Base-by-base conservation (phyloP, 2,797 vertebrate species). In the Potorous gilbertii region DNA sequence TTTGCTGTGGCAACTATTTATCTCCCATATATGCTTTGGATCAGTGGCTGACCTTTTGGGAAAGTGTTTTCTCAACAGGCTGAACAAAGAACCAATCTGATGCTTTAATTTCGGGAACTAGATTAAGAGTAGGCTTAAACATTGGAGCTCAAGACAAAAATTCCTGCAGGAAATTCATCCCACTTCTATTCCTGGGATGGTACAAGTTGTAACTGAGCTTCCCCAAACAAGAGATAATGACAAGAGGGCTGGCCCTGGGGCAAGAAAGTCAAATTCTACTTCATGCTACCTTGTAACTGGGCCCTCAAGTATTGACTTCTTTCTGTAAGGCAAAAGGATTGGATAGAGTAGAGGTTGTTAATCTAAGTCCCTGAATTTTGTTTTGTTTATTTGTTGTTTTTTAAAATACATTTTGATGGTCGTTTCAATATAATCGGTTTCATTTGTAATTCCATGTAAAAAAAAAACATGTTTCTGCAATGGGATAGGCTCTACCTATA, bases 1-100 rank as follows among this genome's bases (percentile, higher is more conserved):
- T 98, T 99, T 98, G 98, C 98, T 98, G 98, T 99, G 97, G 98
- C 99, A 98, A 99, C 98, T 96, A 96, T 98, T 98, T 99, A 99
- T 99, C 99, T 97, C 9, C 90, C 91, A n/a, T 97, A 98, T 97
- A 98, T 95, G 94, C 97, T 95, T 98, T 92, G 59, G 93, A 98
- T 98, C 98, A 92, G 97, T 95, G 56, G 95, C 93, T 97, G 97
- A 94, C 97, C 98, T 97, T 97, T 97, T 96, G 31, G 97, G 97
- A 98, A 98, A 97, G 97, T 96, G 94, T 97, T 98, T 98, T 98
- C 98, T 98, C 97, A 98, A 6, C 97, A 81, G 92, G 27, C 92
- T 93, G 92, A 90, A 94, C 24, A 5, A 92, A 57, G 93, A 3
- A 13, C 5, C 91, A 97, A 94, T 57, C 94, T 81, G 87, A 94